phyloP scores from a whole-genome alignment of 2,113 vertebrate species.

The Canis aureus region DNA sequence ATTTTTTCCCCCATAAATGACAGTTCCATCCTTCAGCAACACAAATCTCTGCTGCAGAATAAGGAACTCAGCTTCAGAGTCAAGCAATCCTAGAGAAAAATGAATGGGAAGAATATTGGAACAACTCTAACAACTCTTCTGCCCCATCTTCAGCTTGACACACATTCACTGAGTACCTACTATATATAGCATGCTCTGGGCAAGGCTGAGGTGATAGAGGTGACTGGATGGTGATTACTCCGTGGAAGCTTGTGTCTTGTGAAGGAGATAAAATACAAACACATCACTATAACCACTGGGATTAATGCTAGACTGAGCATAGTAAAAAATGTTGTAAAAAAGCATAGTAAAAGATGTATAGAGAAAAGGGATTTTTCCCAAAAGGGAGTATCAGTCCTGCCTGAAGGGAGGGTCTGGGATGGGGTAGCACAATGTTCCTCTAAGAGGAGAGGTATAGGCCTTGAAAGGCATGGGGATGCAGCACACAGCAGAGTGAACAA shows the following conservation, averaged over 20 bases:
- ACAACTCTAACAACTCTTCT: background rate
- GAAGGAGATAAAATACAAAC: background rate
- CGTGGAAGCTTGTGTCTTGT: background rate
- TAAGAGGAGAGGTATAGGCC: background rate
- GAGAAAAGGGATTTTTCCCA: background rate
- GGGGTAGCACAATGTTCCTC: background rate
- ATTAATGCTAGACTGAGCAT: background rate
- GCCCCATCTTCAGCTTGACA: background rate
- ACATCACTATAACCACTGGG: background rate
- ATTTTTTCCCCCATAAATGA: background rate
- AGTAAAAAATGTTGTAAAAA: background rate
- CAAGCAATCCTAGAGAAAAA: background rate
- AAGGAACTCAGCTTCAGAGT: background rate
- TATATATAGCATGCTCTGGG: background rate
- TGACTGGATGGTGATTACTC: background rate
- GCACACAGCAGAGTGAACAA: no score
- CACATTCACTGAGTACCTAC: background rate
- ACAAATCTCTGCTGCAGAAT: background rate
- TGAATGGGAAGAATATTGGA: background rate
- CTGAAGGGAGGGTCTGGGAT: background rate
- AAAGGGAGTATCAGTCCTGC: background rate
- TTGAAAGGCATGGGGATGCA: background rate
- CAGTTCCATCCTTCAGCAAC: background rate
- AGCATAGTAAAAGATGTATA: background rate
- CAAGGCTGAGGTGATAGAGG: background rate